Conservation (phyloP, 2,888 invertebrate genomes). For the Nasonovia ribisnigri region DNA sequence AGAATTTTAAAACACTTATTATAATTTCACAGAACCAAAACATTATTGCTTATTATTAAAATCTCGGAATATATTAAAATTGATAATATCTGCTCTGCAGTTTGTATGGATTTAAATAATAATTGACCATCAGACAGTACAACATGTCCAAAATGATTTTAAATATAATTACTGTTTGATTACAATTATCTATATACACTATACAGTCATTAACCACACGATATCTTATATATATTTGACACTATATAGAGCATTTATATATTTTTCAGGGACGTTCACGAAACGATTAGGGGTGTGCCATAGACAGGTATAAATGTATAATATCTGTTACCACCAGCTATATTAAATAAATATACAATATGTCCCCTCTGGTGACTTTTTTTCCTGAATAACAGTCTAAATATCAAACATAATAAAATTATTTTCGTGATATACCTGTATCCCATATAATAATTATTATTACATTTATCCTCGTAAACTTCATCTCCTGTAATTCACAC, state of each 20-base stretch:
- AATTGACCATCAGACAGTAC: neutral
- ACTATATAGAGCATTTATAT: neutral
- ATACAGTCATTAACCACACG: conserved; percentile 25
- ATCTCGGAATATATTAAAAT: conserved; percentile 1
- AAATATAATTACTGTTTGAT: neutral
- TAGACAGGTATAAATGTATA: neutral
- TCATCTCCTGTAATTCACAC: neutral
- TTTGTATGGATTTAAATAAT: neutral
- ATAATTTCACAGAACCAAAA: conserved; percentile 10
- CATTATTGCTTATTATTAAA: neutral
- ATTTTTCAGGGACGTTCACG: neutral
- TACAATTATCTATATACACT: neutral
- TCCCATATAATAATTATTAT: neutral
- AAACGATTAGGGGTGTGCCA: neutral
- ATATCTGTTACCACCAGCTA: neutral
- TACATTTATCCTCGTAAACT: neutral
- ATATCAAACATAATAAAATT: neutral
- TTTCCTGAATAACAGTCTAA: neutral
- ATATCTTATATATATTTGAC: neutral
- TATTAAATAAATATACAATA: neutral
- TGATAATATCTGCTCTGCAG: neutral
- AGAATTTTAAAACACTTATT: neutral
- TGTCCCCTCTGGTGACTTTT: neutral
- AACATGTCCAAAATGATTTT: conserved; percentile 10
- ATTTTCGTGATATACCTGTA: neutral